phyloP scores from a whole-genome alignment of 2,113 vertebrate species.

The Dendropsophus ebraccatus region DNA sequence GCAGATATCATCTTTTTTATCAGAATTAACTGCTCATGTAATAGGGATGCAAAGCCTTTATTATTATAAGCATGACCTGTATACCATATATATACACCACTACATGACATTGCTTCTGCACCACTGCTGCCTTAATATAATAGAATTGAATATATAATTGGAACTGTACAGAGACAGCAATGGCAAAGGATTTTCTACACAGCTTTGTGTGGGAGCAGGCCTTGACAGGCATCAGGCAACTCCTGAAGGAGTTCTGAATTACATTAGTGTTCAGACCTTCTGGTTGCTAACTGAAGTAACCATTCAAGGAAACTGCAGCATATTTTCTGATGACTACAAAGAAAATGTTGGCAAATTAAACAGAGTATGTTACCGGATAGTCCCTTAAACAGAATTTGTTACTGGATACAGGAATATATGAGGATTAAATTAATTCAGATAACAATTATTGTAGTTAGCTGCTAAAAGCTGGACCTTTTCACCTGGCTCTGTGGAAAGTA shows the following conservation, averaged over 20 bases:
- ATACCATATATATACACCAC: background rate
- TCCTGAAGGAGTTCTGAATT: slow-evolving; percentile 9
- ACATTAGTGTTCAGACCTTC: slow-evolving; percentile 15
- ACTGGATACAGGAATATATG: background rate
- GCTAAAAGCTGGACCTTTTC: background rate
- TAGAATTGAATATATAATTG: background rate
- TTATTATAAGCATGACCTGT: background rate
- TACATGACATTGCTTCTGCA: background rate
- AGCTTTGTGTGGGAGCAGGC: background rate
- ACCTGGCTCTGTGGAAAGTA: background rate
- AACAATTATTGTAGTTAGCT: background rate
- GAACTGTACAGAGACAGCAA: background rate
- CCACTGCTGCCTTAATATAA: background rate
- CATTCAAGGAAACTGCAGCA: slow-evolving; percentile 13
- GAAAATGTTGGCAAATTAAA: background rate
- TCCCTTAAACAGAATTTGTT: background rate
- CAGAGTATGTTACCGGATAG: background rate
- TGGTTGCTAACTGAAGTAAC: background rate
- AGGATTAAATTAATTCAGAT: background rate
- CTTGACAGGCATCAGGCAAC: slow-evolving; percentile 22
- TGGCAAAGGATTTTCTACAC: background rate
- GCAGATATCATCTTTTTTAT: background rate
- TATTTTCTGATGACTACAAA: background rate
- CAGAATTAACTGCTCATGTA: background rate
- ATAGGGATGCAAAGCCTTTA: background rate